A percentile compares a stretch with the other conserved stretches of the same genome.
These are phyloP conservation scores for Unio delphinus DNA, from an alignment of 2,888 invertebrate species.

Conservation along the genomic window DNA sequence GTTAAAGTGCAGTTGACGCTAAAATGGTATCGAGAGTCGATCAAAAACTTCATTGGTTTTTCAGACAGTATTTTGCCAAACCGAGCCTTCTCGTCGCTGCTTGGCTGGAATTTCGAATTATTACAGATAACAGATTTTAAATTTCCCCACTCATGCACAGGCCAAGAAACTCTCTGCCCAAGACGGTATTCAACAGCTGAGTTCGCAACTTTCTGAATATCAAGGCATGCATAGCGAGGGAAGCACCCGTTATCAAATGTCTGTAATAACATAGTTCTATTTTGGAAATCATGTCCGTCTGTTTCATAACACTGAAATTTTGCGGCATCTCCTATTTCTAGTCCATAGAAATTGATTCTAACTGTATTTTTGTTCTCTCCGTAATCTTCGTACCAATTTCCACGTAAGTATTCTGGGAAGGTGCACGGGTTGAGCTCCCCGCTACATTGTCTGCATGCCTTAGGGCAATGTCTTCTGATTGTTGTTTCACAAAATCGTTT, in stretches of 20 bases:
- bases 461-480: conserved; percentile 29
- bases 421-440: conserved; percentile 43
- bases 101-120: conserved; percentile 33
- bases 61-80: conserved; percentile 35
- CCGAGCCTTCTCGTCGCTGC: conserved; percentile 16
- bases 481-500: conserved; percentile 38
- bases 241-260: conserved; percentile 62
- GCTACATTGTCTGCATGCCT: conserved; percentile 38
- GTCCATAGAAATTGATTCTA: conserved; percentile 29
- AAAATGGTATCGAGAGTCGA: conserved; percentile 15
- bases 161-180: conserved; percentile 55
- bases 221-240: conserved; percentile 58
- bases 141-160: conserved; percentile 33
- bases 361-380: conserved; percentile 23
- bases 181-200: conserved; percentile 55
- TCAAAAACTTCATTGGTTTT: conserved; percentile 31
- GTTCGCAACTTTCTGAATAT: conserved; percentile 46
- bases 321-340: conserved; percentile 32
- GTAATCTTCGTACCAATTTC: conserved; percentile 44
- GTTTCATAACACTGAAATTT: conserved; percentile 38
- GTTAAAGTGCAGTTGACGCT: conserved; percentile 21
- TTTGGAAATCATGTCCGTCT: conserved; percentile 32
- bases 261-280: conserved; percentile 44
- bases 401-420: conserved; percentile 49
- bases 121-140: conserved; percentile 46